Conservation (phyloP, 2,113 vertebrate species). For the Pavo muticus region DNA sequence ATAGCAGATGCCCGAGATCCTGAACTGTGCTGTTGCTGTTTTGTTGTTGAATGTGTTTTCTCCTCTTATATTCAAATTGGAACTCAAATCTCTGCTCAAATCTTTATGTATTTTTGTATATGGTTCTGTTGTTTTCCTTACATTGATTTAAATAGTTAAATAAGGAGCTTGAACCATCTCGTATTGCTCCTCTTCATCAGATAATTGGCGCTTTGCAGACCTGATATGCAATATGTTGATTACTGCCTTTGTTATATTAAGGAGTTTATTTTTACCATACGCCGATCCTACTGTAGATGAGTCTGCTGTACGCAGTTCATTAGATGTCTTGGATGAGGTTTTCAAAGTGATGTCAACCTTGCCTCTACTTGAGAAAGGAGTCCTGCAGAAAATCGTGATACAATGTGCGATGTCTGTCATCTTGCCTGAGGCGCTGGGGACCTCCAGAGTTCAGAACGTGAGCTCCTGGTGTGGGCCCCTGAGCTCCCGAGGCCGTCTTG, state of each 20-base stretch:
- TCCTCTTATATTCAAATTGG: neutral
- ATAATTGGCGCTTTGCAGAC: neutral
- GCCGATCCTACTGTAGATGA: neutral
- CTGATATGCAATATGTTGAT: constrained; percentile 36
- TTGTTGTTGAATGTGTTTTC: neutral
- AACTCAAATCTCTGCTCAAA: neutral
- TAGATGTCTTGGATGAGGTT: neutral
- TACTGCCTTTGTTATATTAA: constrained; percentile 43
- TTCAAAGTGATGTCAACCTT: constrained; percentile 35
- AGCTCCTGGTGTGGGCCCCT: neutral
- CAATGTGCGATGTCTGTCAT: neutral
- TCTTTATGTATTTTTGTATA: neutral
- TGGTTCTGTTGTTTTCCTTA: neutral
- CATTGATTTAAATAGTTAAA: neutral
- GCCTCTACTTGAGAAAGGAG: neutral
- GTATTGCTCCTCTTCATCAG: constrained; percentile 17
- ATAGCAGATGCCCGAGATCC: neutral
- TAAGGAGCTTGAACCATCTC: neutral
- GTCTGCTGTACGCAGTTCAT: neutral
- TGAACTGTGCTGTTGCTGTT: neutral
- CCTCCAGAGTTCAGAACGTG: neutral
- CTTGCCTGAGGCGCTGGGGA: neutral
- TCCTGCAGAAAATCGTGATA: neutral
- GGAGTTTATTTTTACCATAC: neutral
- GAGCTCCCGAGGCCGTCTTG: neutral